Conservation (phyloP, 2,888 invertebrate species). For the Cylindroiulus punctatus region DNA sequence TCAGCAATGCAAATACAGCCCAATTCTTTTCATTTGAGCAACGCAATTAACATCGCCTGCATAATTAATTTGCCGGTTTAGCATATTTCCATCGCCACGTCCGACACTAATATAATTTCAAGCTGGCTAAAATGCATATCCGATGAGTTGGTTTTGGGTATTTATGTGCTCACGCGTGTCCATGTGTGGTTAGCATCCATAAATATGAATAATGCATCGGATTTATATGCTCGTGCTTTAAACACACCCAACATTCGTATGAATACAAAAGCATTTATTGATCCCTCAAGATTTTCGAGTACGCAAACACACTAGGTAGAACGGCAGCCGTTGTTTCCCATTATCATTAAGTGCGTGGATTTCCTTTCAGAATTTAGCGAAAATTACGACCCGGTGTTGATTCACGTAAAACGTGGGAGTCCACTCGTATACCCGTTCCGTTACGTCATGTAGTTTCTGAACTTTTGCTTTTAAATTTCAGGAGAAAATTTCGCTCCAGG, state of each 20-base stretch:
- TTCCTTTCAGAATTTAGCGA: not conserved
- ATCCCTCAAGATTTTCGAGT: conserved; percentile 23
- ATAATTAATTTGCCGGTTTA: not conserved
- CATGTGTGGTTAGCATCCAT: conserved; percentile 26
- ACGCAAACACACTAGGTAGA: not conserved
- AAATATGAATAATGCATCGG: conserved; percentile 24
- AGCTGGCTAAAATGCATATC: not conserved
- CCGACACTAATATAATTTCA: not conserved
- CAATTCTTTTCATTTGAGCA: not conserved
- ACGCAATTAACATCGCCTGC: conserved; percentile 22
- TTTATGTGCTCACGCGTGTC: not conserved
- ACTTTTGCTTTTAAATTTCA: not conserved
- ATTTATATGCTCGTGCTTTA: not conserved
- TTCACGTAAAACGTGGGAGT: not conserved
- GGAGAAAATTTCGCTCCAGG: not conserved
- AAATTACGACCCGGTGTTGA: not conserved
- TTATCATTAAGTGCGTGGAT: not conserved
- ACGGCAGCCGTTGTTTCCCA: not conserved
- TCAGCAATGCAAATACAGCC: not conserved
- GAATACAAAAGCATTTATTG: conserved; percentile 42
- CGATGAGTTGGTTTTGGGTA: not conserved
- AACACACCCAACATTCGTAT: conserved; percentile 42
- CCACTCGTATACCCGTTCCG: not conserved
- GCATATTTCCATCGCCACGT: not conserved
- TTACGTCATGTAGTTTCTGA: not conserved